A percentile compares a stretch with the other conserved stretches of the same genome.
Conservation (phyloP, 2,113 vertebrate genomes). For the Apteryx mantelli region DNA sequence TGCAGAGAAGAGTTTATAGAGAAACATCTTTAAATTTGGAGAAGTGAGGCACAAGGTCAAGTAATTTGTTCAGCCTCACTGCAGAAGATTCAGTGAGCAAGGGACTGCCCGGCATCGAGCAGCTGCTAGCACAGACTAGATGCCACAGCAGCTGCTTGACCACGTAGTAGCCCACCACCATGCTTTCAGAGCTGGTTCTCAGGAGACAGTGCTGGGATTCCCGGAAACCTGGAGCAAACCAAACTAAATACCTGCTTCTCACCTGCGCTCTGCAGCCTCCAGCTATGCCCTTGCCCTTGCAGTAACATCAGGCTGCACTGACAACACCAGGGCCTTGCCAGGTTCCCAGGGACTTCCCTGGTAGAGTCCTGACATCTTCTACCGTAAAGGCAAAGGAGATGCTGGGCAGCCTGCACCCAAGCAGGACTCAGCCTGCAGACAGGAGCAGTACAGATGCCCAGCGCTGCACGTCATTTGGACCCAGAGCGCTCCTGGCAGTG, state of each 20-base stretch:
- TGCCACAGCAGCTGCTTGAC: not conserved
- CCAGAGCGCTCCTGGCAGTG: no score
- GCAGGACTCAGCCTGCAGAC: not conserved
- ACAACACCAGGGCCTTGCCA: not conserved
- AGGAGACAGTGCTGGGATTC: not conserved
- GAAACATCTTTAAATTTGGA: not conserved
- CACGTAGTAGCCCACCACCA: not conserved
- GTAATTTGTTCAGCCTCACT: not conserved
- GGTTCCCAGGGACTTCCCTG: not conserved
- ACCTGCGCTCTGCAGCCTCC: not conserved
- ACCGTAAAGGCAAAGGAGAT: not conserved
- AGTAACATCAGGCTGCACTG: not conserved
- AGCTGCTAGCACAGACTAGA: not conserved
- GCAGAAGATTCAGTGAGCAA: not conserved
- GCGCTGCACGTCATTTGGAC: fast-evolving
- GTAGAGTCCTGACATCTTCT: not conserved
- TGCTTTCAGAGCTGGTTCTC: not conserved
- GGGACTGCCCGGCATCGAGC: fast-evolving
- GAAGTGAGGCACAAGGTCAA: not conserved
- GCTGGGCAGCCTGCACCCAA: not conserved
- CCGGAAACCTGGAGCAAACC: not conserved
- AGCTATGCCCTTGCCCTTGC: fast-evolving
- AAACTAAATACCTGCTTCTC: not conserved
- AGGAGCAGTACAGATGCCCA: not conserved
- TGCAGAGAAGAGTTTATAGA: not conserved